A percentile compares a stretch with the other conserved stretches of the same genome.
phyloP scores from a whole-genome alignment of 2,888 invertebrate species.

The Catonia carolina region DNA sequence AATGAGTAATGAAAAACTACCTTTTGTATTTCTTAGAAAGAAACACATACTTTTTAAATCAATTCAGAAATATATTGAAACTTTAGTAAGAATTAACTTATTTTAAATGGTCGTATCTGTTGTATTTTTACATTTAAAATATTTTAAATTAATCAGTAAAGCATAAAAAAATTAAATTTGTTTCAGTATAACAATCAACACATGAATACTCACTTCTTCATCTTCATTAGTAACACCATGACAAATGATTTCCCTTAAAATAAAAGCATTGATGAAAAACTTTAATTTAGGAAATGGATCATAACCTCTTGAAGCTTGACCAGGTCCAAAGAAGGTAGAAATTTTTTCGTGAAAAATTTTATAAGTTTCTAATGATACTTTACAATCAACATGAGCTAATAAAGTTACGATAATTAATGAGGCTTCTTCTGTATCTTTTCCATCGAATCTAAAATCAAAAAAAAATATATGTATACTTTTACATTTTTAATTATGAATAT shows the following conservation, averaged over 20 bases:
- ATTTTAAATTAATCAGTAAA: too few species aligned
- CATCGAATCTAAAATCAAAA: constrained; percentile 6
- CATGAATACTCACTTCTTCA: constrained; percentile 39
- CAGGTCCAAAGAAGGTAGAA: constrained; percentile 50
- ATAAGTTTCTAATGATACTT: constrained; percentile 47
- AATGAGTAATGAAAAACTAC: too few species aligned
- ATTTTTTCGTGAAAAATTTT: constrained; percentile 49
- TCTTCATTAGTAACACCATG: constrained; percentile 51
- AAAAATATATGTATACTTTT: neutral
- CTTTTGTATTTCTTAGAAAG: too few species aligned
- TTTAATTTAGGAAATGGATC: constrained; percentile 38
- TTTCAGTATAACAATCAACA: too few species aligned
- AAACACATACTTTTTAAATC: too few species aligned
- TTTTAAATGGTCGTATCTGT: too few species aligned
- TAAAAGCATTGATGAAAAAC: constrained; percentile 48
- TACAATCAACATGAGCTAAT: constrained; percentile 51
- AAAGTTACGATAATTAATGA: constrained; percentile 47
- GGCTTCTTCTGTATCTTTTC: constrained; percentile 20
- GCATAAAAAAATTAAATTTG: too few species aligned
- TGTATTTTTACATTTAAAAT: too few species aligned
- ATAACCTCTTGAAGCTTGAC: constrained; percentile 33
- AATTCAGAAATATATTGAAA: too few species aligned
- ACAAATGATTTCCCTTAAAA: constrained; percentile 57
- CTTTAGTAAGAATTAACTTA: too few species aligned
- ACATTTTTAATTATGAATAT: neutral